These are phyloP conservation scores for Liparis tanakae DNA, from an alignment of 2,797 vertebrate species.

Conservation along the genomic window DNA sequence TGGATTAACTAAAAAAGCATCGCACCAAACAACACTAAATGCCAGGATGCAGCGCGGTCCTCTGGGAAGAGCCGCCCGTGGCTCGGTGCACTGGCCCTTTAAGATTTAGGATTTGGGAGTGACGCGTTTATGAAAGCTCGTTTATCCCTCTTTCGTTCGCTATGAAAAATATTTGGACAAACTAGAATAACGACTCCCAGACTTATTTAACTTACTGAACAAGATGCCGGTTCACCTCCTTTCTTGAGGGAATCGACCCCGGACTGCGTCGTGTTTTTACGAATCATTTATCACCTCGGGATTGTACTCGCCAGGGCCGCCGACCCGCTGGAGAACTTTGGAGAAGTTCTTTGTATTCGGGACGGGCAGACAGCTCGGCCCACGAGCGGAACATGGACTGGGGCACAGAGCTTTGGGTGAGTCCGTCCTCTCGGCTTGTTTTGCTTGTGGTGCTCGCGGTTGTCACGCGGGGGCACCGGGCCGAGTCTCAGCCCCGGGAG, in stretches of 20 bases:
- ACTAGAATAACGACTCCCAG: conserved; percentile 43
- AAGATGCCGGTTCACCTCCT: conserved; percentile 10
- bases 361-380: conserved; percentile 63
- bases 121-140: conserved; percentile 83
- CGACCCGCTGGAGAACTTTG: conserved; percentile 79
- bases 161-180: conserved; percentile 75
- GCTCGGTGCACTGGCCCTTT: conserved; percentile 77
- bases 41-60: background rate
- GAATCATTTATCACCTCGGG: conserved; percentile 48
- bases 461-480: background rate
- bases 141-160: conserved; percentile 82
- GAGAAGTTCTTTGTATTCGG: conserved; percentile 79
- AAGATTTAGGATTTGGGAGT: conserved; percentile 88
- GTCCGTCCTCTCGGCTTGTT: conserved; percentile 53
- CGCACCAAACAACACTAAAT: background rate
- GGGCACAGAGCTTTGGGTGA: conserved; percentile 88
- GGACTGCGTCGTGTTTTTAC: conserved; percentile 9
- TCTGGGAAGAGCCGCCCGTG: background rate
- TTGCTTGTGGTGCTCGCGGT: no score
- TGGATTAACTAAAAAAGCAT: background rate
- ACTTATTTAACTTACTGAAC: conserved; percentile 30
- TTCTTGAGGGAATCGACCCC: conserved; percentile 12
- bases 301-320: conserved; percentile 49
- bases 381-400: conserved; percentile 83
- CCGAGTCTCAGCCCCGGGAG: background rate